Conservation (phyloP, 2,888 invertebrate species). For the Thymelicus lineola region DNA sequence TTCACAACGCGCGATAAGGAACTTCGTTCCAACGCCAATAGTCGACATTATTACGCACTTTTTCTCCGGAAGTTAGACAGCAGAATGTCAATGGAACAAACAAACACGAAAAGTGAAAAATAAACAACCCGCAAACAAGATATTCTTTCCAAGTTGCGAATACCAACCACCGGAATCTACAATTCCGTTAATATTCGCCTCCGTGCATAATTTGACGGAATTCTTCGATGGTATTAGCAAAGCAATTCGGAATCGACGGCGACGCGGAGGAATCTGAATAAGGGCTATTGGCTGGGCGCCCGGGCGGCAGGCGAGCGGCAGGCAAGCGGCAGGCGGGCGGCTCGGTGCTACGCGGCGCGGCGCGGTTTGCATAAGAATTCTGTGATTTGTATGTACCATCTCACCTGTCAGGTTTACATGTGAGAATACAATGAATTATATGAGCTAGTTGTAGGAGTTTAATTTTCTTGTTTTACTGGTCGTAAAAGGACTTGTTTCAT, state of each 20-base stretch:
- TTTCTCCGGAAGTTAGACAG: no score
- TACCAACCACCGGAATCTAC: not conserved
- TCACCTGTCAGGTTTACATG: conserved; percentile 10
- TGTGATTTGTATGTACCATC: not conserved
- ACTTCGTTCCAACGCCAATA: no score
- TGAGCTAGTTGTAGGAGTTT: not conserved
- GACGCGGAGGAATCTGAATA: conserved; percentile 25
- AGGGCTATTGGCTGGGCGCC: conserved; percentile 19
- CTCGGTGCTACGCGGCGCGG: not conserved
- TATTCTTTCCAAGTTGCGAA: not conserved
- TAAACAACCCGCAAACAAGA: not conserved
- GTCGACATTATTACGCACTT: no score
- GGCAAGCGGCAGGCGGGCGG: not conserved
- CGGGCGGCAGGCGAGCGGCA: not conserved
- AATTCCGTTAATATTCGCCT: not conserved
- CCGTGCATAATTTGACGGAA: conserved; percentile 28
- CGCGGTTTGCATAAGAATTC: conserved; percentile 33
- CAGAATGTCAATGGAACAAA: no score
- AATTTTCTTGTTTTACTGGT: not conserved
- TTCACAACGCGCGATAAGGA: no score
- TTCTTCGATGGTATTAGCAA: conserved; percentile 24
- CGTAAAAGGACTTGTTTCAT: not conserved
- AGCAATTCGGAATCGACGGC: conserved; percentile 30
- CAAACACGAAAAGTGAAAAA: no score
- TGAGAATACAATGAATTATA: conserved; percentile 5